Evolutionary conservation across 2,797 vertebrate genomes (phyloP), one percentile per base, ranked within the genome.

Genomic region (Ctenopoma multispine): DNA sequence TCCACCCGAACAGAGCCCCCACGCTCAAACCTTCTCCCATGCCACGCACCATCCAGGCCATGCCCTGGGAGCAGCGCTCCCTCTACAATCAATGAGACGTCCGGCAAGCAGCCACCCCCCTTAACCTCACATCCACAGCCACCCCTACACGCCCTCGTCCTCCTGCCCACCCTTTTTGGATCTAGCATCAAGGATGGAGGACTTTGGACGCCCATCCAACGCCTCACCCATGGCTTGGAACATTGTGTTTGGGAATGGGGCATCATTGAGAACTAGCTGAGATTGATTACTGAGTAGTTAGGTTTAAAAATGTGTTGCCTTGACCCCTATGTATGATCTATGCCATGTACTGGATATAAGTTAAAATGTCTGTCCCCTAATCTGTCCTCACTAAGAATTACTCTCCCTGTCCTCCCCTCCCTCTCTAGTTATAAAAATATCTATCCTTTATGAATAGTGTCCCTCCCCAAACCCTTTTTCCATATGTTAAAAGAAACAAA

Each of bases 41-140:
- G 80, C 89, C 91, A 34, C 92, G 92, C 72, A 87, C 82, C 89
- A 92, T 93, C 85, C 92, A 93, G 89, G 79, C 88, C 75, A 92
- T 93, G 91, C 92, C 91, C 60, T 93, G 92, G 92, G 92, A 93
- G 88, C 92, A 93, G 89, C 92, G 92, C 73, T 92, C 92, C 24
- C 92, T 93, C 81, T 93, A 93, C 89, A 93, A 93, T 86, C 92
- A 93, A 91, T 93, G 89, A 93, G 66, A 79, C 63, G 44, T 47
- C 62, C 1, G 3, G 70, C 63, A 80, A 53, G 69, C 59, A 5
- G 29, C 48, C 18, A 27, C 43, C 12, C 41, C 29, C 54, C 50
- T 31, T 29, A 51, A 50, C 49, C 0, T 66, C 38, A 6, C 66
- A 18, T 75, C 77, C 50, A 20, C 50, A 57, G 43, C 46, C 62